phyloP scores from a whole-genome alignment of 2,113 vertebrate genomes.

The Mastomys coucha region DNA sequence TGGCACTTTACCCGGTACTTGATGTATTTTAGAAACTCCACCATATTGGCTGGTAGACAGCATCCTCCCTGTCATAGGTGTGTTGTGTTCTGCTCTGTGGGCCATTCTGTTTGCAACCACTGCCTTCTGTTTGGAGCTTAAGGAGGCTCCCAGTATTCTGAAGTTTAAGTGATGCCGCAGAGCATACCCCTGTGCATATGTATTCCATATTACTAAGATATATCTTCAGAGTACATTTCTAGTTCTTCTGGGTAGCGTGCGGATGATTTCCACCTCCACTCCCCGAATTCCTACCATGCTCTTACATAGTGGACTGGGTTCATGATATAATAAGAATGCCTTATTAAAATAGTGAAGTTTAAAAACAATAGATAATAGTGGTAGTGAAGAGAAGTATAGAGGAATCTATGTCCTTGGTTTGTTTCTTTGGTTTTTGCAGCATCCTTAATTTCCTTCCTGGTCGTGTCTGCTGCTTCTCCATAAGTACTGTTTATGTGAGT shows the following conservation, averaged over 20 bases:
- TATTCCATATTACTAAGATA: background rate
- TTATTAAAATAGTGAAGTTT: conserved; percentile 16
- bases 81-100: background rate
- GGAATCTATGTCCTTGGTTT: background rate
- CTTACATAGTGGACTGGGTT: background rate
- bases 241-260: background rate
- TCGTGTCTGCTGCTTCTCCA: background rate
- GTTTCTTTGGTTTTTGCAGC: background rate
- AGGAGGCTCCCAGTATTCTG: background rate
- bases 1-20: background rate
- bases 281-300: background rate
- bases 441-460: background rate
- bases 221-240: background rate
- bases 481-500: background rate
- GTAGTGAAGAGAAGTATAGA: background rate
- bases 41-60: background rate
- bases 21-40: background rate
- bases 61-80: background rate
- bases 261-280: background rate
- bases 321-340: background rate
- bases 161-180: background rate
- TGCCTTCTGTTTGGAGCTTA: background rate
- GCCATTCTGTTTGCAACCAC: background rate
- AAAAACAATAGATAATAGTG: background rate
- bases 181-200: background rate